Conservation (phyloP, 2,113 vertebrate species). For the human (Homo sapiens) region GRCh38 chr13:111247501-111248000, state of each 20-base stretch:
- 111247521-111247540: too few relatives aligned
- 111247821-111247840: background rate
- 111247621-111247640: background rate
- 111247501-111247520: too few relatives aligned
- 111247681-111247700: background rate
- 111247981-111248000: background rate
- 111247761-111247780: background rate
- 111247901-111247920: background rate
- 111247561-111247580: too few relatives aligned
- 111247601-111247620: background rate
- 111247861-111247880: background rate
- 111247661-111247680: background rate
- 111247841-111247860: background rate
- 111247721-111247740: background rate
- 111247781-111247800: background rate
- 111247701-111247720: background rate
- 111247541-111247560: too few relatives aligned
- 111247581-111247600: background rate
- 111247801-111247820: background rate
- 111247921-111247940: background rate
- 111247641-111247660: background rate
- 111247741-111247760: background rate
- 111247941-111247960: too few relatives aligned
- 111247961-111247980: background rate
- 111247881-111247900: background rate